Conservation (phyloP, 1,140 invertebrate genomes). For the Helicoverpa armigera region DNA sequence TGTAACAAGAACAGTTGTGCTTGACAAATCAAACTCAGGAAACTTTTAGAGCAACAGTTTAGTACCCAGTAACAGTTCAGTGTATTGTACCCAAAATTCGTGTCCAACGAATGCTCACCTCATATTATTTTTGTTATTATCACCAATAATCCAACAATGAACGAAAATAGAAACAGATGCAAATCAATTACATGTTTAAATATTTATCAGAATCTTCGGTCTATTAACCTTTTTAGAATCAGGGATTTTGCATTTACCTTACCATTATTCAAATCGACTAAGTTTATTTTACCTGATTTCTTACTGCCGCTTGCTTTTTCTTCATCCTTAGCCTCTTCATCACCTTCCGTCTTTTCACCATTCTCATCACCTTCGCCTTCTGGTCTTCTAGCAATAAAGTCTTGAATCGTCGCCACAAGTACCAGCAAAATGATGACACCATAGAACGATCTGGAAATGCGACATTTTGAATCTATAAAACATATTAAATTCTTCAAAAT, state of each 20-base stretch:
- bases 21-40: not conserved
- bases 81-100: too few relatives aligned
- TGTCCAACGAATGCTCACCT: not conserved
- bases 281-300: slow-evolving; percentile 33
- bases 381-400: slow-evolving; percentile 68
- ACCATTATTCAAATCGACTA: not conserved
- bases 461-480: not conserved
- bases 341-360: slow-evolving; percentile 60
- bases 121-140: not conserved
- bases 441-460: slow-evolving; percentile 75
- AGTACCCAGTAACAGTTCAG: too few relatives aligned
- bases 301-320: slow-evolving; percentile 49
- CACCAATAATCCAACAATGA: too few relatives aligned
- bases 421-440: slow-evolving; percentile 71
- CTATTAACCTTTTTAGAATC: not conserved
- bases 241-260: too few relatives aligned
- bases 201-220: not conserved
- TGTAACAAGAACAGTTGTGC: slow-evolving; percentile 6
- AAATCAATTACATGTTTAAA: too few relatives aligned
- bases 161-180: too few relatives aligned
- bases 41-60: too few relatives aligned
- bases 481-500: too few relatives aligned
- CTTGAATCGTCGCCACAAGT: slow-evolving; percentile 74
- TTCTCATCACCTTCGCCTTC: slow-evolving; percentile 53
- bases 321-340: slow-evolving; percentile 59